Percentiles rank a stretch among this genome's conserved stretches.
phyloP scores from a whole-genome alignment of 2,797 vertebrate genomes.

The Catharus ustulatus region DNA sequence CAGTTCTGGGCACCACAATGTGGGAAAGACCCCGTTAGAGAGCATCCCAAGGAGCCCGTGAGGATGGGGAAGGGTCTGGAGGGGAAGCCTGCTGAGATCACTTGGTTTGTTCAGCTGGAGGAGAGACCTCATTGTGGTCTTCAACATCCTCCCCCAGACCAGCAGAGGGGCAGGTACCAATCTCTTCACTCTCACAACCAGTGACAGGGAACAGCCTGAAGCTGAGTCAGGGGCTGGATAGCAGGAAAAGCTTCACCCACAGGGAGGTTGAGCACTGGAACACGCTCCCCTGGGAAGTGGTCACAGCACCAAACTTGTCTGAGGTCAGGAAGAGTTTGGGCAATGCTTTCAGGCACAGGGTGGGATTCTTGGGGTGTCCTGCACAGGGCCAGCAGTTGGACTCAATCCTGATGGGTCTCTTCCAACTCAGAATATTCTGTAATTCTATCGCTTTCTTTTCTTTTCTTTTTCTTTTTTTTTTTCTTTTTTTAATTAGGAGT shows the following conservation, averaged over 20 bases:
- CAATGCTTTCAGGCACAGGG: background rate
- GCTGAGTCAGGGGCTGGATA: background rate
- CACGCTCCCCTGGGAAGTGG: background rate
- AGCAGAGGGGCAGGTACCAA: background rate
- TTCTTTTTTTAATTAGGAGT: slow-evolving; percentile 11
- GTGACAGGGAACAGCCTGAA: background rate
- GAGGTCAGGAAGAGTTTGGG: background rate
- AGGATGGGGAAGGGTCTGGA: background rate
- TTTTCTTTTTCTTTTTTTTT: background rate
- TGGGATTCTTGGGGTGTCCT: background rate
- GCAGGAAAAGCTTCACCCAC: background rate
- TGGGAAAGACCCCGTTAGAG: background rate
- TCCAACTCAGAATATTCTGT: background rate
- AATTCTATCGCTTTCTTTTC: background rate
- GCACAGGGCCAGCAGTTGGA: background rate
- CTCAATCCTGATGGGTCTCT: background rate
- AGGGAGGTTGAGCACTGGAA: background rate
- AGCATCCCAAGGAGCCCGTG: background rate
- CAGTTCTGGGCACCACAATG: background rate
- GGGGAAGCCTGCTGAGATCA: no score
- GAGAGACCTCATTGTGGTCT: background rate
- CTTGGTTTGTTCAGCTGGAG: background rate
- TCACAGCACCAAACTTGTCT: background rate
- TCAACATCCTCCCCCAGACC: background rate
- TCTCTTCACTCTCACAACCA: background rate